Evolutionary conservation across 2,113 vertebrate species (phyloP).

Genomic region (Helogale parvula): DNA sequence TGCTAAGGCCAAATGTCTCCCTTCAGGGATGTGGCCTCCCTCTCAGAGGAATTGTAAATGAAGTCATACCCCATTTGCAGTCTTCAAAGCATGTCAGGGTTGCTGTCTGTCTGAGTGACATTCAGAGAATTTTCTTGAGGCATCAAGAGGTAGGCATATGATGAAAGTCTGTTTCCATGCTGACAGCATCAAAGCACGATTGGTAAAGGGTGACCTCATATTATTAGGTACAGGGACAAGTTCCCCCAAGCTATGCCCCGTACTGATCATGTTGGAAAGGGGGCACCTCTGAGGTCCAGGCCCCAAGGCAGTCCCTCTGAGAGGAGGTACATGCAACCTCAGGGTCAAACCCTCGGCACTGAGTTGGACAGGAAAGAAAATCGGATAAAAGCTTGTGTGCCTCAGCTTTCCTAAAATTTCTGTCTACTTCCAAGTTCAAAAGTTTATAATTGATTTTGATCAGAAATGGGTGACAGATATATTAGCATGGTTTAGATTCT

Average conservation of each 20-base stretch:
- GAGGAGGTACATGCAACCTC: not conserved
- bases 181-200: not conserved
- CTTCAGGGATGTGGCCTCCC: slow-evolving; percentile 58
- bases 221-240: not conserved
- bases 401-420: not conserved
- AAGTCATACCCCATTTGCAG: slow-evolving; percentile 68
- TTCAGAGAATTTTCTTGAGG: slow-evolving; percentile 50
- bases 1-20: slow-evolving; percentile 60
- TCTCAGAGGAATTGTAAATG: slow-evolving; percentile 73
- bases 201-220: slow-evolving; percentile 7
- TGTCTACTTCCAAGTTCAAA: not conserved
- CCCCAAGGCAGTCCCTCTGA: not conserved
- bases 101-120: slow-evolving; percentile 58
- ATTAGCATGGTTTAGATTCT: not conserved
- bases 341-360: not conserved
- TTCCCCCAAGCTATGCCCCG: not conserved
- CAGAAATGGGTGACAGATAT: not conserved
- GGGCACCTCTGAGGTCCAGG: not conserved
- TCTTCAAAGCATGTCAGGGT: slow-evolving; percentile 60
- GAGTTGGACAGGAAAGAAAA: not conserved
- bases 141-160: slow-evolving; percentile 55
- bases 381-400: not conserved
- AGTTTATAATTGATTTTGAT: not conserved
- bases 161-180: slow-evolving; percentile 14
- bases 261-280: not conserved